Evolutionary conservation across 1,140 invertebrate species (phyloP).

Genomic region (Drosophila tsacasi): DNA sequence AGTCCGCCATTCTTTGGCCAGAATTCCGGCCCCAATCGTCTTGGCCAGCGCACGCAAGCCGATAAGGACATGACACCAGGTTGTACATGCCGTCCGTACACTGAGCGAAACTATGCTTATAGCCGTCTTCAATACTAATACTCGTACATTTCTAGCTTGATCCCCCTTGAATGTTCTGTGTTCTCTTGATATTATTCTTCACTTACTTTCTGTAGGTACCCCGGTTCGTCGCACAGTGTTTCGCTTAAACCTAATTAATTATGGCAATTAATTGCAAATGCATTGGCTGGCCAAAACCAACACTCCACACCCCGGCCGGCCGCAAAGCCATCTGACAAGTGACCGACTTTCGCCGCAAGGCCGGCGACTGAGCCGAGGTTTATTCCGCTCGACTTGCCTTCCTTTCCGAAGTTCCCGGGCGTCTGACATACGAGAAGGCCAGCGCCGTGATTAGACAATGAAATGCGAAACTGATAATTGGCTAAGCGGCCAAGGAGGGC

Average conservation of each 20-base stretch:
- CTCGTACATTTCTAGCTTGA: background rate
- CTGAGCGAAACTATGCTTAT: background rate
- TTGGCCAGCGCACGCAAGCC: slow-evolving; percentile 61
- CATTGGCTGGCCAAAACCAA: slow-evolving; percentile 48
- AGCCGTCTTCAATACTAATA: background rate
- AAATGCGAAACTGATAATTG: slow-evolving; percentile 72
- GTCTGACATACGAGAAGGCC: slow-evolving; percentile 43
- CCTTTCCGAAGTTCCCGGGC: slow-evolving; percentile 5
- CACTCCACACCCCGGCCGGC: slow-evolving; percentile 39
- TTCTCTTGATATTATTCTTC: background rate
- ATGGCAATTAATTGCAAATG: slow-evolving; percentile 74
- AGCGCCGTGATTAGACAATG: slow-evolving; percentile 48
- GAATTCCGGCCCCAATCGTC: slow-evolving; percentile 47
- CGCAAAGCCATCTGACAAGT: slow-evolving; percentile 46
- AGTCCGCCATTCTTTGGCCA: slow-evolving; percentile 34
- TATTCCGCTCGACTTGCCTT: slow-evolving; percentile 37
- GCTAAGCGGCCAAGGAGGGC: slow-evolving; percentile 20
- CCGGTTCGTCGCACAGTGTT: slow-evolving; percentile 1
- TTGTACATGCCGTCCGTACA: background rate
- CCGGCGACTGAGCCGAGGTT: slow-evolving; percentile 36
- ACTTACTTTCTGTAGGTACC: background rate
- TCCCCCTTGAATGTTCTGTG: background rate
- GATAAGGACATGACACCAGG: slow-evolving; percentile 50
- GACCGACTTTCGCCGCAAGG: slow-evolving; percentile 39
- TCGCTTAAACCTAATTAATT: slow-evolving; percentile 75